Percentiles rank a stretch among this genome's conserved stretches.
Conservation (phyloP, 2,113 vertebrate genomes). For the Semicossyphus pulcher region DNA sequence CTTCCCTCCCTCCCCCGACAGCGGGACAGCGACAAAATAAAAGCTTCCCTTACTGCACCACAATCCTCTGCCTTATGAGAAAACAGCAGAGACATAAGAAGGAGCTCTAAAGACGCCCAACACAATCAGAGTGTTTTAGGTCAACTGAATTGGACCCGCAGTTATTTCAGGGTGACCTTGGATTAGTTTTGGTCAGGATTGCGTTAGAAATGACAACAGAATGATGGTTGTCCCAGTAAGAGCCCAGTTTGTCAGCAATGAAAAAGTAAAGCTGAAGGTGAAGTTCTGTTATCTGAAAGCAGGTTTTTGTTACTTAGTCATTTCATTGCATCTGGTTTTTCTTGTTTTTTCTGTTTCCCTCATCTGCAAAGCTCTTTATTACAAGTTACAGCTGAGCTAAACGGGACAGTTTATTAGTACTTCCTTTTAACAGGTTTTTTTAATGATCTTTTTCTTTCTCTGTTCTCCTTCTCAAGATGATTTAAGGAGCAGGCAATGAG, state of each 20-base stretch:
- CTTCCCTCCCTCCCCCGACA: conserved; percentile 27
- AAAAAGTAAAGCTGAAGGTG: conserved; percentile 54
- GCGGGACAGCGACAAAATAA: conserved; percentile 37
- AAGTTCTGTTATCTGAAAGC: conserved; percentile 65
- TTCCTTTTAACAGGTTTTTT: conserved; percentile 21
- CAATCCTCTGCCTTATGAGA: conserved; percentile 62
- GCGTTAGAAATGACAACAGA: conserved; percentile 8
- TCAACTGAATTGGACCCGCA: conserved; percentile 11
- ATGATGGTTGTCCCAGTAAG: conserved; percentile 36
- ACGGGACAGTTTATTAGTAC: conserved; percentile 15
- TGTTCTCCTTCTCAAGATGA: conserved; percentile 26
- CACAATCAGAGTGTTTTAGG: conserved; percentile 30
- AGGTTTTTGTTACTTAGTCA: conserved; percentile 56
- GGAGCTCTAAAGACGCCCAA: conserved; percentile 10
- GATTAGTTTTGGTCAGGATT: conserved; percentile 17
- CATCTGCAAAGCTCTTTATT: conserved; percentile 47
- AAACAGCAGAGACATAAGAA: conserved; percentile 50
- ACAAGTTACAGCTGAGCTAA: conserved; percentile 10
- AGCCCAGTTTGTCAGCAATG: conserved; percentile 37
- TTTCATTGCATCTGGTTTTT: conserved; percentile 49
- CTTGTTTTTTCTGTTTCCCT: conserved; percentile 10
- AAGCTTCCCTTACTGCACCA: conserved; percentile 45
- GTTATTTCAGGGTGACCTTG: conserved; percentile 35
- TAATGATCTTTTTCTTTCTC: not conserved
- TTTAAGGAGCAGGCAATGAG: conserved; percentile 53